Evolutionary conservation across 2,888 invertebrate species (phyloP), one percentile per base, ranked within the genome.

Genomic region (Acholoe squamosa): DNA sequence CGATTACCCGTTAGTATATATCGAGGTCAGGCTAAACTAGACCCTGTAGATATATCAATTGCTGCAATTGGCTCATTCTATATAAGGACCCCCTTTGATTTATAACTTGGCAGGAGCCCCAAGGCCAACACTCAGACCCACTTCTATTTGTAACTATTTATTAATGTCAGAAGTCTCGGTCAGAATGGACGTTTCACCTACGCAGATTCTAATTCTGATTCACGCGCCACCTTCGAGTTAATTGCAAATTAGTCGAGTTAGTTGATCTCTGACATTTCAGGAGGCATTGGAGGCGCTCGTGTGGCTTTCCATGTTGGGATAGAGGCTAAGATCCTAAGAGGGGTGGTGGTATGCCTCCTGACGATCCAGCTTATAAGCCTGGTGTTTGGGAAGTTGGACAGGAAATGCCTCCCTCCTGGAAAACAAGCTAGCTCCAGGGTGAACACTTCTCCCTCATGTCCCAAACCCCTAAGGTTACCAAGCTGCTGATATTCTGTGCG

Each of bases 131-230:
- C 28, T 25, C 71, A 71, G 71, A 71, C 71, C 14, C 71, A 16
- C 14, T n/a, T 71, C 71, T 71, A 71, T 71, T 71, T 71, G 71
- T 28, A 71, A 28, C 28, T 5, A 28, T 71, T 71, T 71, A 71
- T 71, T 71, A 71, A 71, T 71, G 71, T 71, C 71, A 71, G 71
- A 71, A 71, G 71, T 71, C 71, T 71, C 71, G 31, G 71, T 71
- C 71, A 71, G 71, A 71, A 71, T 71, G 71, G 71, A 71, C 71
- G 71, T 71, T 71, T 71, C 71, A 71, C 71, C 71, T 71, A 71
- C 71, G 71, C 71, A 71, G 28, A 71, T 71, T 71, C 71, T 71
- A 71, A 71, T 71, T 71, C 3, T 71, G 71, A 71, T 28, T 71
- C 71, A 71, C 71, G 14, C 71, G 3, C 31, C 25, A 71, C 71